These are phyloP conservation scores for Arenaria interpres DNA, from an alignment of 2,113 vertebrate genomes.

Conservation along the genomic window DNA sequence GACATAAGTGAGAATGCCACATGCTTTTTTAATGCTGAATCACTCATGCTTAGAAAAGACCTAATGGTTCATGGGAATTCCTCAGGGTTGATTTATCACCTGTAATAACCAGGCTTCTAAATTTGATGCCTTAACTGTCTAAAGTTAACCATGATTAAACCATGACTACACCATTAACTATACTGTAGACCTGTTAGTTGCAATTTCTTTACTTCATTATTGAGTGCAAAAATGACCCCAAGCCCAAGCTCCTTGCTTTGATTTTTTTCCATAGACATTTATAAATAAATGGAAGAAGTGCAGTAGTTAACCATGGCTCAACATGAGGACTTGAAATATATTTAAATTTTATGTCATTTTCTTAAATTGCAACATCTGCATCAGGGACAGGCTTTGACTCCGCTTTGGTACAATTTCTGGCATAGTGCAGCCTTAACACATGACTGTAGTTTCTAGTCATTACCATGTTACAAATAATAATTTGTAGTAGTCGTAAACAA, in stretches of 20 bases:
- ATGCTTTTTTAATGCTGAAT: not conserved
- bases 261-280: not conserved
- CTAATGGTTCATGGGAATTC: not conserved
- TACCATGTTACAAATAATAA: not conserved
- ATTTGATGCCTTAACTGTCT: not conserved
- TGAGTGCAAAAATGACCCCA: not conserved
- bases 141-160: not conserved
- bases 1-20: not conserved
- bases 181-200: not conserved
- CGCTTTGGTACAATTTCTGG: not conserved
- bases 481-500: not conserved
- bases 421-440: rapidly evolving
- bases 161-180: not conserved
- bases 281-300: not conserved
- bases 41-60: not conserved
- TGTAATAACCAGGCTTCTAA: not conserved
- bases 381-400: not conserved
- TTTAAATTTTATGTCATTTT: not conserved
- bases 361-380: not conserved
- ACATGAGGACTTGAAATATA: not conserved
- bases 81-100: not conserved
- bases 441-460: not conserved
- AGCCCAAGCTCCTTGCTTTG: not conserved
- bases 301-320: not conserved
- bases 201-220: not conserved